Evolutionary conservation across 2,113 vertebrate genomes (phyloP).

Genomic region (Acinonyx jubatus): DNA sequence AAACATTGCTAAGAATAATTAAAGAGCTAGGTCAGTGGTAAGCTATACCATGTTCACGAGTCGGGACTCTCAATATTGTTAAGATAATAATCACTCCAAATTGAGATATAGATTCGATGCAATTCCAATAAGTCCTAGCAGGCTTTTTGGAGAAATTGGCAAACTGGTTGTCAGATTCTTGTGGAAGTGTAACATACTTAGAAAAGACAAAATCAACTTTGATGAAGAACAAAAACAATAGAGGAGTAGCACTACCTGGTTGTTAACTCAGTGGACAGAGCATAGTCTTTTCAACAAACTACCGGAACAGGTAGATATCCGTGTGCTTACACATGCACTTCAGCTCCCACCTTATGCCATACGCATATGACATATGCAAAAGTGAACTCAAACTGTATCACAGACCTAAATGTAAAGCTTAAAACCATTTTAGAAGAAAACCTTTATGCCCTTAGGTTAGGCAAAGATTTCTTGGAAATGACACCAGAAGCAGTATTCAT

Average conservation of each 20-base stretch:
- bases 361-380: not conserved
- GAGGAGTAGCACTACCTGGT: not conserved
- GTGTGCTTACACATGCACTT: not conserved
- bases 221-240: not conserved
- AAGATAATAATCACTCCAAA: not conserved
- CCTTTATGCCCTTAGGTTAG: not conserved
- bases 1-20: not conserved
- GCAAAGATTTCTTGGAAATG: not conserved
- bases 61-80: not conserved
- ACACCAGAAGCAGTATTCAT: not conserved
- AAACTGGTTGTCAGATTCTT: not conserved
- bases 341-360: not conserved
- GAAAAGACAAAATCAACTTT: not conserved
- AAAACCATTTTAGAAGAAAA: not conserved
- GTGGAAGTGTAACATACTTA: not conserved
- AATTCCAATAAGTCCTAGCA: not conserved
- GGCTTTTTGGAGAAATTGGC: not conserved
- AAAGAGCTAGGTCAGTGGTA: not conserved
- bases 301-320: not conserved
- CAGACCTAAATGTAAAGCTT: not conserved
- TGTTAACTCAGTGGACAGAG: not conserved
- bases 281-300: not conserved
- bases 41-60: not conserved
- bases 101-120: not conserved
- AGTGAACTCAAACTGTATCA: not conserved